Base-by-base conservation (phyloP, 2,888 invertebrate genomes). In the Cephus pulcher region DNA sequence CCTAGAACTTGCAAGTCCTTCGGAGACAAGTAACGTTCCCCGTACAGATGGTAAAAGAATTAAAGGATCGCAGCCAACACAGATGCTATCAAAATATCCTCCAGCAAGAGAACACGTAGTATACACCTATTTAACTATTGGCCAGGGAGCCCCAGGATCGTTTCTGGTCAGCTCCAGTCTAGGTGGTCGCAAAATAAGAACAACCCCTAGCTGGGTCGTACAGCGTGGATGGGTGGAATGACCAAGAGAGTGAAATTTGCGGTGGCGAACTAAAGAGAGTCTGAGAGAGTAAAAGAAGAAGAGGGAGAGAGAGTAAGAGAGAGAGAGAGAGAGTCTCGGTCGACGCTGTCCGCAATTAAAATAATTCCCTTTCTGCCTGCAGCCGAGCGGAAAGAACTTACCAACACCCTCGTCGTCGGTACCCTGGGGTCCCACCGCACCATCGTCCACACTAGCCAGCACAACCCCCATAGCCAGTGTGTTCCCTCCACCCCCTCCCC, bases 371-470 rank as follows among this genome's bases (percentile, higher is more conserved):
- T 91, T 91, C 91, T 90, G 91, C 86, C 88, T 89, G 90, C 91
- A 91, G 90, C 90, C 91, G 88, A 91, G 91, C 91, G 91, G 91
- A 91, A 91, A 91, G 91, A 91, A 91, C 90, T 91, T 91, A 90
- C 89, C 89, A 89, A 90, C 89, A 88, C 89, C 89, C 90, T 88
- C 87, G 85, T 23, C 56, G 56, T 56, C 86, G 86, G 79, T 80
- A 76, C 76, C 81, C 85, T 82, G 83, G 84, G 85, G 84, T 87
- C 83, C 85, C 82, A 80, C 82, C 82, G 83, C 84, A 75, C 37
- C 73, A 33, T 75, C 73, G 73, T 76, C 76, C 75, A 69, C 76
- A 77, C 33, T 77, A 37, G 76, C 56, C 23, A 56, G 23, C 56
- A 23, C 56, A 56, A 11, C 9, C 56, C 56, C 56, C 56, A 23